phyloP scores from a whole-genome alignment of 53 echinoderm and acorn worm species.

The Temnopleurus reevesii region DNA sequence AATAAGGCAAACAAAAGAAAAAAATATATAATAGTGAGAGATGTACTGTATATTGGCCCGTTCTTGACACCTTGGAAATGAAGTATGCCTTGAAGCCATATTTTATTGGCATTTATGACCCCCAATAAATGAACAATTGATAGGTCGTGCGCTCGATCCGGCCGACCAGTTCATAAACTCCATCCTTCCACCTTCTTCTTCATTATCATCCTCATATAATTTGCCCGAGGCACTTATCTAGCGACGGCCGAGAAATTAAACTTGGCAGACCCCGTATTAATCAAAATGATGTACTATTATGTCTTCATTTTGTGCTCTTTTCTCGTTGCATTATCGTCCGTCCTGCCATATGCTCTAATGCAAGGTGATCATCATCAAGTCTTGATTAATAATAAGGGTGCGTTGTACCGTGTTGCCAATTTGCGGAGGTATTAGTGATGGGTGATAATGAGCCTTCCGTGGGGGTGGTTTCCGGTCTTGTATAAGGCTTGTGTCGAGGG shows the following conservation, averaged over 20 bases:
- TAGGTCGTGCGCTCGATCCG: neutral
- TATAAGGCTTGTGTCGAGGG: too few species aligned
- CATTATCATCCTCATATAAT: neutral
- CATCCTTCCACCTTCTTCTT: neutral
- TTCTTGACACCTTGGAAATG: neutral
- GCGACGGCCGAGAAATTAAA: conserved; percentile 26
- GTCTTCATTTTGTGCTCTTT: conserved; percentile 11
- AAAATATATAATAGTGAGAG: too few species aligned
- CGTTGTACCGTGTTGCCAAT: conserved; percentile 47
- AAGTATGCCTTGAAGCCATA: neutral
- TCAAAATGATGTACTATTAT: conserved; percentile 34
- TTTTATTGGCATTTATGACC: conserved; percentile 42
- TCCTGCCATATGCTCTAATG: neutral
- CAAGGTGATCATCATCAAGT: conserved; percentile 2
- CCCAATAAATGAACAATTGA: neutral
- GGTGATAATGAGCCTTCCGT: neutral
- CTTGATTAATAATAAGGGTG: conserved; percentile 10
- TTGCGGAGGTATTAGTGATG: neutral
- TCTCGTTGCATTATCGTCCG: neutral
- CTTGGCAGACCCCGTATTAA: conserved; percentile 37
- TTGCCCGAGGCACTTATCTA: neutral
- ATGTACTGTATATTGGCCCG: too few species aligned
- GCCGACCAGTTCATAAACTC: neutral
- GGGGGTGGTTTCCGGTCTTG: neutral
- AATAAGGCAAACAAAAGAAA: too few species aligned